Base-by-base conservation (phyloP, 2,797 vertebrate genomes). In the Eleutherodactylus coqui region DNA sequence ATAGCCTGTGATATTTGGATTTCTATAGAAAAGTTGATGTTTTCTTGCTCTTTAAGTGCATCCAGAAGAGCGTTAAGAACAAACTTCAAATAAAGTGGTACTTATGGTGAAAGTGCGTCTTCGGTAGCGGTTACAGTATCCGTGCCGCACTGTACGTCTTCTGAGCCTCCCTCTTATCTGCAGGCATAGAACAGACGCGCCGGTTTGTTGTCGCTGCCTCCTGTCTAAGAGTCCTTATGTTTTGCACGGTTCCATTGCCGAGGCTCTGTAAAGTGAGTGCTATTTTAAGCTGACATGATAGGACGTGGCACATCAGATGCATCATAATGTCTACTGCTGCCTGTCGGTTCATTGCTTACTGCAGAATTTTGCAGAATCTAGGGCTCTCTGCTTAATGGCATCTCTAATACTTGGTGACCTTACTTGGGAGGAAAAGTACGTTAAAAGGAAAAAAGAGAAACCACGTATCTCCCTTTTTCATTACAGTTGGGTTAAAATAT, bases 201-300 rank as follows among this genome's bases (percentile, higher is more conserved):
- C 9, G 24, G 32, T 77, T 53, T 69, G 53, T 19, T 82, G 85
- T 86, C 75, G 78, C 47, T 70, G 62, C 75, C 51, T 67, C 41
- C 27, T 53, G 60, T 86, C 79, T 70, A 41, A 86, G 34, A 32
- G 60, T 34, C 64, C 73, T 86, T 77, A 70, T 87, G 51, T 79
- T 73, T 73, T 84, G 47, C n/a, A 47, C 43, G 70, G 41, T 67
- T 84, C 67, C 82, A 84, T 77, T 76, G 77, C 77, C 47, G 82
- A 75, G 77, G 32, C 77, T 27, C 58, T 17, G 77, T 55, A 81
- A 81, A 84, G 82, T 83, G 82, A 79, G 75, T 81, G 82, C 86
- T 85, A 87, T 84, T 87, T 84, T 87, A 76, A 87, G 82, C 82
- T 87, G 86, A 87, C 86, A 85, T 75, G 86, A 87, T 87, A 60